These are phyloP conservation scores for Antheraea mylitta DNA, from an alignment of 1,140 invertebrate genomes.

Conservation along the genomic window DNA sequence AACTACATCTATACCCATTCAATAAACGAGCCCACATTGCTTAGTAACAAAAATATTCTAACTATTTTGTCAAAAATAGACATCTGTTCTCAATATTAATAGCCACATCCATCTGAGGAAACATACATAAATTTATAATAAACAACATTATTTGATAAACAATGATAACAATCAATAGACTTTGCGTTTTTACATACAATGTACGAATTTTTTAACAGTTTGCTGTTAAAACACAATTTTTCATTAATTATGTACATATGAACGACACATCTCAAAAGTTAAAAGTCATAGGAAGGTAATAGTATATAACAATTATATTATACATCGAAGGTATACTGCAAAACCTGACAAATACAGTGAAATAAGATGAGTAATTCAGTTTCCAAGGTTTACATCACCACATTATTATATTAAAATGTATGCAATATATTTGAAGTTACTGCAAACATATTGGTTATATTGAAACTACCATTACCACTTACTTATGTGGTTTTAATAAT, in stretches of 20 bases:
- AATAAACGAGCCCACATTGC: conserved; percentile 66
- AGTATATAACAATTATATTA: not conserved
- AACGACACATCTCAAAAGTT: conserved; percentile 36
- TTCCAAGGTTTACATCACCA: no score
- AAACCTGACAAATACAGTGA: not conserved
- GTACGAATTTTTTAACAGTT: conserved; percentile 69
- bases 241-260: conserved; percentile 65
- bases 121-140: conserved; percentile 75
- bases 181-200: conserved; percentile 66
- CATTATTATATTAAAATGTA: no score
- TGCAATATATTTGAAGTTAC: no score
- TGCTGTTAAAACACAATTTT: conserved; percentile 65
- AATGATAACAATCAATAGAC: conserved; percentile 76
- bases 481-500: no score
- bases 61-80: conserved; percentile 73
- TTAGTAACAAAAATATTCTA: conserved; percentile 73
- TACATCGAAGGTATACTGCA: not conserved
- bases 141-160: conserved; percentile 75
- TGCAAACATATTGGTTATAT: no score
- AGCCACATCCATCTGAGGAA: conserved; percentile 69
- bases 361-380: not conserved
- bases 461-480: no score
- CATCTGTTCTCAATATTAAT: conserved; percentile 59
- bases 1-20: conserved; percentile 66
- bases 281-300: not conserved